Conservation (phyloP, 1,140 invertebrate species). For the Polypedilum vanderplanki region DNA sequence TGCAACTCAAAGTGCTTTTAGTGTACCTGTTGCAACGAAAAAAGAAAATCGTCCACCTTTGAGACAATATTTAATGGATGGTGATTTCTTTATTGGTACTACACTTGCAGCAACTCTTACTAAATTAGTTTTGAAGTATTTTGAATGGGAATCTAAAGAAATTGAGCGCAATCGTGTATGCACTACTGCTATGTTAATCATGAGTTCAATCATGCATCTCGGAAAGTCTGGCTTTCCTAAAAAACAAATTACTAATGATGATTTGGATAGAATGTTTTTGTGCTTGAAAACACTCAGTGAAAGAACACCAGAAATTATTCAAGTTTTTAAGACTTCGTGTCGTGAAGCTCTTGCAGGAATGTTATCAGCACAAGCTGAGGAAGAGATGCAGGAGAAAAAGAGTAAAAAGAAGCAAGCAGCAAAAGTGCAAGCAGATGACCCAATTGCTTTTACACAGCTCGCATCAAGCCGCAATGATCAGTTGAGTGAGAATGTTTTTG, state of each 20-base stretch:
- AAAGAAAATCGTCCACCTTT: conserved; percentile 72
- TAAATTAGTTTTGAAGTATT: conserved; percentile 73
- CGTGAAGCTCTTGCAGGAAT: conserved; percentile 76
- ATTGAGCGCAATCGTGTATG: conserved; percentile 57
- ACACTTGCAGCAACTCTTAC: conserved; percentile 83
- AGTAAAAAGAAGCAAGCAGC: conserved; percentile 62
- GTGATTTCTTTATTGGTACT: conserved; percentile 94
- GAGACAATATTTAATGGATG: conserved; percentile 83
- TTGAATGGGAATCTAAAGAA: conserved; percentile 36
- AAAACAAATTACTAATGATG: conserved; percentile 89
- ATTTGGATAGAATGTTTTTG: conserved; percentile 81
- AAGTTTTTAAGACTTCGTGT: conserved; percentile 73
- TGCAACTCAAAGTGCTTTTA: conserved; percentile 95
- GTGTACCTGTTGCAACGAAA: conserved; percentile 54
- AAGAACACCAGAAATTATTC: conserved; percentile 57
- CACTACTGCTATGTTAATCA: conserved; percentile 80
- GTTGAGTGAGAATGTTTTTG: conserved; percentile 87
- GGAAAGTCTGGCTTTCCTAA: conserved; percentile 65
- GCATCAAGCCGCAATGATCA: conserved; percentile 63
- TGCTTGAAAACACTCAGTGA: conserved; percentile 76
- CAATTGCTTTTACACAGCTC: conserved; percentile 79
- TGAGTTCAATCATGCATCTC: conserved; percentile 78
- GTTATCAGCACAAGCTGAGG: conserved; percentile 74
- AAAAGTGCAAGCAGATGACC: conserved; percentile 78
- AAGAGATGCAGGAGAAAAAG: conserved; percentile 39